Conservation (phyloP, 1,140 invertebrate species). For the Galleria mellonella region DNA sequence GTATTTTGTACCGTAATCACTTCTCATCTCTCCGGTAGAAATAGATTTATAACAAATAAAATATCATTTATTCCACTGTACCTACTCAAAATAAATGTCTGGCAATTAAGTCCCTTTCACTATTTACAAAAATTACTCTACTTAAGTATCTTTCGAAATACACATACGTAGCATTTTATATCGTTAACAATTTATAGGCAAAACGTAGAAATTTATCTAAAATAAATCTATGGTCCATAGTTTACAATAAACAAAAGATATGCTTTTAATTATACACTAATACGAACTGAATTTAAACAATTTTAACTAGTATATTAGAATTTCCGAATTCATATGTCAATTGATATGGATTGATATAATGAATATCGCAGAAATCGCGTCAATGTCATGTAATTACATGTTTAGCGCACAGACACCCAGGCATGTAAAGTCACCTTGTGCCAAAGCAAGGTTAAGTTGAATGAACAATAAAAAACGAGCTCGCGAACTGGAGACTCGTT, state of each 20-base stretch:
- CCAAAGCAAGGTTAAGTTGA: constrained; percentile 61
- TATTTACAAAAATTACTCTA: constrained; percentile 59
- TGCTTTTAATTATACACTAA: constrained; percentile 24
- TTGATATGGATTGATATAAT: constrained; percentile 63
- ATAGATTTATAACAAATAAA: constrained; percentile 1
- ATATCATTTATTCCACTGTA: constrained; percentile 12
- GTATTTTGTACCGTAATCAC: constrained; percentile 4
- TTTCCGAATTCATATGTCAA: constrained; percentile 51
- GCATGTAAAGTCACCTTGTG: constrained; percentile 70
- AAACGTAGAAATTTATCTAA: constrained; percentile 42
- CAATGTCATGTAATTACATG: constrained; percentile 66
- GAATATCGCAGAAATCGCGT: constrained; percentile 52
- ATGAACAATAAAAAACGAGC: constrained; percentile 62
- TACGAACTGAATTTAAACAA: constrained; percentile 23
- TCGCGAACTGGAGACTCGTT: constrained; percentile 6
- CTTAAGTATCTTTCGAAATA: constrained; percentile 36
- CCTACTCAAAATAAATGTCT: constrained; percentile 39
- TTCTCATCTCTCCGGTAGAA: constrained; percentile 3
- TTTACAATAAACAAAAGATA: constrained; percentile 46
- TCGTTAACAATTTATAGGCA: constrained; percentile 50
- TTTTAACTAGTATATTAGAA: neutral
- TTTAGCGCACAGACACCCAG: constrained; percentile 64
- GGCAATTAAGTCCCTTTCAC: constrained; percentile 48
- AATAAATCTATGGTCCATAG: constrained; percentile 37
- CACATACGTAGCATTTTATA: constrained; percentile 29